Evolutionary conservation across 2,797 vertebrate species (phyloP).

Genomic region (Enteromius unitaeniatus): DNA sequence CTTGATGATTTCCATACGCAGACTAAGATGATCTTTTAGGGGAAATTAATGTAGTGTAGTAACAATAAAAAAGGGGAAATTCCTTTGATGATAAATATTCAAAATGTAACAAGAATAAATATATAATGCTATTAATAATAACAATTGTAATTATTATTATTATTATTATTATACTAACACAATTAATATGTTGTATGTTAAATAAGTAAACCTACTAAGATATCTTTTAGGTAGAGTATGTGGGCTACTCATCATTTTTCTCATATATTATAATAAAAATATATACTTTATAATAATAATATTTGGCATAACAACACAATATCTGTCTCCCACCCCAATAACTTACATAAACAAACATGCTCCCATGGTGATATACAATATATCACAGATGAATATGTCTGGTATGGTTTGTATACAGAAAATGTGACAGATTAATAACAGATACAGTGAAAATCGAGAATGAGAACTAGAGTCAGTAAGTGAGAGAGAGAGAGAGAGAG

Average conservation of each 20-base stretch:
- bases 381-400: background rate
- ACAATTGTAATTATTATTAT: background rate
- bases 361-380: background rate
- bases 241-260: background rate
- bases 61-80: background rate
- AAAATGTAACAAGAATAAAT: background rate
- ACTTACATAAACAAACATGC: background rate
- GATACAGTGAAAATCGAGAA: conserved; percentile 50
- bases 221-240: background rate
- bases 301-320: background rate
- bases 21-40: conserved; percentile 16
- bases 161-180: background rate
- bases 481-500: background rate
- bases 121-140: background rate
- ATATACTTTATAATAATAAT: background rate
- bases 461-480: conserved; percentile 37
- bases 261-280: background rate
- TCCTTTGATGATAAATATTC: background rate
- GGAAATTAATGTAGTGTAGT: background rate
- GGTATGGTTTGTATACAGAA: conserved; percentile 6
- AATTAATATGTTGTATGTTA: background rate
- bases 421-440: conserved; percentile 14
- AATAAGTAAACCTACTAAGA: background rate
- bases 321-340: conserved; percentile 24
- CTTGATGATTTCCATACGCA: conserved; percentile 46